Evolutionary conservation across 2,113 vertebrate species (phyloP).

Genomic region (Cinclus mexicanus): DNA sequence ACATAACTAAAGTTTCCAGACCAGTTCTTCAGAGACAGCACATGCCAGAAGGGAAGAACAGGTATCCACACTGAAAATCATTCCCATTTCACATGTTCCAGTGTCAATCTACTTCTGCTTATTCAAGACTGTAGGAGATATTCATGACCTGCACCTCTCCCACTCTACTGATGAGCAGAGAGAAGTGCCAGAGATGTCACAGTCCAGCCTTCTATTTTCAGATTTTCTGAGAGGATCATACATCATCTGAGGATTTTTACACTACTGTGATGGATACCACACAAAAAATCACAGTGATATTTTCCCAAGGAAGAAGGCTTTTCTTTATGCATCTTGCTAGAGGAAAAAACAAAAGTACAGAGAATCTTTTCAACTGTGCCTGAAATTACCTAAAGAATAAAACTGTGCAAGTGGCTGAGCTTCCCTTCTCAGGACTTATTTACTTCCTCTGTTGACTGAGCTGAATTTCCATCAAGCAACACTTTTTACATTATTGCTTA

Average conservation of each 20-base stretch:
- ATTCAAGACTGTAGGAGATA: neutral
- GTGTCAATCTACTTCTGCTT: neutral
- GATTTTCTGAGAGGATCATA: neutral
- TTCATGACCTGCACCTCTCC: neutral
- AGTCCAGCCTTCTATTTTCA: neutral
- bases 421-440: neutral
- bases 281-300: fast-evolving
- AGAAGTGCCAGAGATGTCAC: neutral
- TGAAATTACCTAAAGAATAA: neutral
- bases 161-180: neutral
- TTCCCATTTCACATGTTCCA: neutral
- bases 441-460: neutral
- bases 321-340: neutral
- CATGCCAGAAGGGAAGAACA: neutral
- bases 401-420: neutral
- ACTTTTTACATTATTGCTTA: neutral
- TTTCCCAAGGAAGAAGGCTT: neutral
- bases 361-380: neutral
- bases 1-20: neutral
- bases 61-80: fast-evolving
- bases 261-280: neutral
- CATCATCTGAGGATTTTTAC: neutral
- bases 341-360: neutral
- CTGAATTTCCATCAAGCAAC: neutral
- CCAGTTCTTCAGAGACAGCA: neutral